Percentiles rank a stretch among this genome's conserved stretches.
These are phyloP conservation scores for Corythucha ciliata DNA, from an alignment of 2,888 invertebrate species.

Conservation along the genomic window DNA sequence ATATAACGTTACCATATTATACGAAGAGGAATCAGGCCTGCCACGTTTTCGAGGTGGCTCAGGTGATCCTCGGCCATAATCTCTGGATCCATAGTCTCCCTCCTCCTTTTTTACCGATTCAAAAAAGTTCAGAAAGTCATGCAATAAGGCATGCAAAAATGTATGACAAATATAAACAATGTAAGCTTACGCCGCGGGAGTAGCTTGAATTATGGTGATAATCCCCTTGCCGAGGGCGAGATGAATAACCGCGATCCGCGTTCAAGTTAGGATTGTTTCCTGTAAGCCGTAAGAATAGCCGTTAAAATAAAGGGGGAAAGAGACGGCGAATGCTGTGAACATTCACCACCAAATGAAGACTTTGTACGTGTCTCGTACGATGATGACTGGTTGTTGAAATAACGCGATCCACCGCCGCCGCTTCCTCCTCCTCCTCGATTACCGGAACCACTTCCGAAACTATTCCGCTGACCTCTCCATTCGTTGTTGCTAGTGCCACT, in stretches of 20 bases:
- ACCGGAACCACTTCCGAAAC: constrained; percentile 15
- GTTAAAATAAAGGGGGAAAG: too few species aligned
- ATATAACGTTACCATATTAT: constrained; percentile 22
- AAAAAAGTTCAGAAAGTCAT: too few species aligned
- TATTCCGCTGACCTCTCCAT: constrained; percentile 20
- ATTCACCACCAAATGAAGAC: constrained; percentile 14
- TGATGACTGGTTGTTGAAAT: constrained; percentile 12
- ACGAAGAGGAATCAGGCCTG: constrained; percentile 19
- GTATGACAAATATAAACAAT: too few species aligned
- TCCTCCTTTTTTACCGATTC: too few species aligned
- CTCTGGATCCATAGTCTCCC: constrained; percentile 21
- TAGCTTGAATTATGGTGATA: too few species aligned
- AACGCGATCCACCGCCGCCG: constrained; percentile 7
- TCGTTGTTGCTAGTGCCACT: constrained; percentile 19
- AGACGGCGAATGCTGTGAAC: too few species aligned
- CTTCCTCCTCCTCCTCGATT: constrained; percentile 14
- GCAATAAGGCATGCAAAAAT: too few species aligned
- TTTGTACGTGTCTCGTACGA: constrained; percentile 23
- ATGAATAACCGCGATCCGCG: too few species aligned
- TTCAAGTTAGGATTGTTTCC: too few species aligned
- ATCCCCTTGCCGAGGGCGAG: too few species aligned
- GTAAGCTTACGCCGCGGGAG: too few species aligned
- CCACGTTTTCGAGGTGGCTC: constrained; percentile 27
- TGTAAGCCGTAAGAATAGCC: too few species aligned
- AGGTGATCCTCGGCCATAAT: constrained; percentile 23